Evolutionary conservation across 2,888 invertebrate genomes (phyloP).

Genomic region (Temnothorax rugatulus): DNA sequence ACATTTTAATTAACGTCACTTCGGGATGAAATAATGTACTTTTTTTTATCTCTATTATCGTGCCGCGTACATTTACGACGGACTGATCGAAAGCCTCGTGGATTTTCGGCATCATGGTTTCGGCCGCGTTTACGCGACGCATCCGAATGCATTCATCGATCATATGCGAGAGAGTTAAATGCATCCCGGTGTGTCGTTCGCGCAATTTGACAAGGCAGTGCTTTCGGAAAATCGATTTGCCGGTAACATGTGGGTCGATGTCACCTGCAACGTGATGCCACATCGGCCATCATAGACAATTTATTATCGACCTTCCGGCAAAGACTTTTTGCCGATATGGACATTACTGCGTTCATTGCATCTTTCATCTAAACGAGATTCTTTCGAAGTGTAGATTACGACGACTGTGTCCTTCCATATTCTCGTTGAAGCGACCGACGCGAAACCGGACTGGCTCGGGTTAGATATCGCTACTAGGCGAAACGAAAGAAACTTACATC

Average conservation of each 20-base stretch:
- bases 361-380: neutral
- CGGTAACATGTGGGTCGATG: conserved; percentile 62
- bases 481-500: conserved; percentile 38
- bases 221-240: conserved; percentile 68
- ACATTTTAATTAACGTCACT: conserved; percentile 47
- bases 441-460: conserved; percentile 48
- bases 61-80: conserved; percentile 7
- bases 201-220: conserved; percentile 66
- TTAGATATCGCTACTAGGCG: conserved; percentile 49
- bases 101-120: conserved; percentile 13
- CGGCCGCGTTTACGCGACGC: conserved; percentile 57
- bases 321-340: neutral
- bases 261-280: conserved; percentile 51
- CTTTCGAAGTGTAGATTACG: conserved; percentile 31
- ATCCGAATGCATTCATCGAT: conserved; percentile 70
- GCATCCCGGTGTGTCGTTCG: conserved; percentile 33
- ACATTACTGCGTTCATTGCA: conserved; percentile 9
- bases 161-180: conserved; percentile 58
- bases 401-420: conserved; percentile 40
- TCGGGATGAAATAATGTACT: conserved; percentile 33
- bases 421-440: conserved; percentile 38
- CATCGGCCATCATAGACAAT: conserved; percentile 43
- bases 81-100: neutral
- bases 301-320: conserved; percentile 31
- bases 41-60: conserved; percentile 9